Conservation (phyloP, 2,888 invertebrate genomes). For the Chymomyza procnemis region DNA sequence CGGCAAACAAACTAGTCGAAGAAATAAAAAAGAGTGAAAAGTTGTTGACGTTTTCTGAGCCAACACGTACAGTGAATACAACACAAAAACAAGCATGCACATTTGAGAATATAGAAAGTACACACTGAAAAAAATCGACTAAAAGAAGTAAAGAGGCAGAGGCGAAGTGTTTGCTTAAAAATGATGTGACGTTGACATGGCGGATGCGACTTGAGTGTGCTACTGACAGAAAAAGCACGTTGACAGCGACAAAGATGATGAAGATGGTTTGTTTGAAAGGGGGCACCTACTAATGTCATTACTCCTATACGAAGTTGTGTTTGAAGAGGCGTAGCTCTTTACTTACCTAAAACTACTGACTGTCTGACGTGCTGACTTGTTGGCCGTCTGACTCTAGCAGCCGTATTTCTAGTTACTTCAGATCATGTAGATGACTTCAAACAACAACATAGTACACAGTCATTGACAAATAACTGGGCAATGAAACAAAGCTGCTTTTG, state of each 20-base stretch:
- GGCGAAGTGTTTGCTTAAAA: constrained; percentile 44
- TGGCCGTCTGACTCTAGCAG: background rate
- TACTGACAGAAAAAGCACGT: constrained; percentile 51
- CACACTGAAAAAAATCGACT: constrained; percentile 38
- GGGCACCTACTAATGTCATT: constrained; percentile 68
- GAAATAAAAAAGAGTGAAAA: constrained; percentile 28
- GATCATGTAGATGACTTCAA: background rate
- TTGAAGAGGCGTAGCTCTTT: constrained; percentile 46
- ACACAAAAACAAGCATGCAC: constrained; percentile 5
- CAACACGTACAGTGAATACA: constrained; percentile 58
- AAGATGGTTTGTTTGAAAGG: constrained; percentile 25
- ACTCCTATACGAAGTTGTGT: constrained; percentile 60
- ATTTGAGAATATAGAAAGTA: constrained; percentile 31
- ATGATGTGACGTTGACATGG: constrained; percentile 28
- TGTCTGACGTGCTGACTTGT: background rate
- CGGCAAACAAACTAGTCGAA: background rate
- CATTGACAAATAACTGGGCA: constrained; percentile 52
- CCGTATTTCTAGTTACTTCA: background rate
- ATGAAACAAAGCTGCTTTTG: constrained; percentile 35
- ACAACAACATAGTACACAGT: constrained; percentile 24
- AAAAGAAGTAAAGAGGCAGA: constrained; percentile 11
- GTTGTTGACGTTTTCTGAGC: constrained; percentile 67
- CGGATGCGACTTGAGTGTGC: constrained; percentile 22
- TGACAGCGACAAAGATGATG: constrained; percentile 62
- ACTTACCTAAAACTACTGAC: constrained; percentile 35